phyloP scores from a whole-genome alignment of 2,113 vertebrate species.

The Chaetodon trifascialis region DNA sequence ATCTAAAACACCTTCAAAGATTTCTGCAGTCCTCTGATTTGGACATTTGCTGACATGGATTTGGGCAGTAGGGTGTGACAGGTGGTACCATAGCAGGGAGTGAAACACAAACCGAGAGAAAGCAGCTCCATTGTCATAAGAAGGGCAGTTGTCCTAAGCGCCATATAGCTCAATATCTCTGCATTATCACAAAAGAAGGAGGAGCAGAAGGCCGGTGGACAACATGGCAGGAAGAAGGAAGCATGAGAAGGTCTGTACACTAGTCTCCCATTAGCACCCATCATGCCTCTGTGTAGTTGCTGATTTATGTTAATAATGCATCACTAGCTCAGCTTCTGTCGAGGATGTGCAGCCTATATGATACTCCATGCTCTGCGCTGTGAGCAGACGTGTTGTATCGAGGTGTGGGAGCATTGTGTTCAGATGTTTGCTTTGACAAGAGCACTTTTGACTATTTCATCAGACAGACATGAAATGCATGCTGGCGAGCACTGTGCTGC shows the following conservation, averaged over 20 bases:
- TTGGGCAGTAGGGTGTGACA: conserved; percentile 26
- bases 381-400: neutral
- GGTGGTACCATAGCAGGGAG: conserved; percentile 39
- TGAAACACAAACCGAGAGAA: conserved; percentile 9
- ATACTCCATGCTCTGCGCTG: neutral
- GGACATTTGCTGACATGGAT: neutral
- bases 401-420: neutral
- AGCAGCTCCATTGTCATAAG: conserved; percentile 4
- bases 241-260: neutral
- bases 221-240: neutral
- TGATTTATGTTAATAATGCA: neutral
- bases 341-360: neutral
- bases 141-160: conserved; percentile 5
- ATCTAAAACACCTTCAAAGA: neutral
- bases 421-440: neutral
- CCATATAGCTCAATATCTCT: neutral
- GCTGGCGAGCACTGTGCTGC: neutral
- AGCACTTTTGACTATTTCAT: conserved; percentile 21
- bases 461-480: neutral
- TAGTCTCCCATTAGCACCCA: conserved; percentile 1
- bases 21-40: neutral
- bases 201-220: neutral
- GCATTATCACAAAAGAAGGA: neutral
- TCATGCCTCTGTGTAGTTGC: neutral
- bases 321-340: conserved; percentile 10